Evolutionary conservation across 2,797 vertebrate species (phyloP), one percentile per base, ranked within the genome.

Genomic region (Galagoides demidoff): DNA sequence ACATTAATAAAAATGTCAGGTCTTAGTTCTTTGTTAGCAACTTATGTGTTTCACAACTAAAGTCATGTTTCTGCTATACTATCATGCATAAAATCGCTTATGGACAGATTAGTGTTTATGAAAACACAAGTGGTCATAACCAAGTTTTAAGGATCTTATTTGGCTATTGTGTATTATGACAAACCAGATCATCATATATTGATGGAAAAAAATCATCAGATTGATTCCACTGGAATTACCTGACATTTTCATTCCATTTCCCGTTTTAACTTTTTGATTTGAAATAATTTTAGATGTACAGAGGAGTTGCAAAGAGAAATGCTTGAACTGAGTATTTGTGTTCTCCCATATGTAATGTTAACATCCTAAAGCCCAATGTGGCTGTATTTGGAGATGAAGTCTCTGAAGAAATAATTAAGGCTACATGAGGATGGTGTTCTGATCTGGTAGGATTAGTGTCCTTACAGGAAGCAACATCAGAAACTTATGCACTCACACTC

Each of bases 1-100:
- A 83, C 27, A 68, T 76, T 79, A 82, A 95, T 81, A 96, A 97
- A 97, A 95, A 63, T 13, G 20, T 84, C 66, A 45, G n/a, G 92
- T 93, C 19, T 91, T n/a, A 66, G 25, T 25, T 97, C 27, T 85
- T 97, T 95, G 73, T 85, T 89, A 84, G 55, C 45, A 85, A 85
- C 39, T 87, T 92, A 55, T 13, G 39, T 84, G 25, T 93, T 96
- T 91, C 86, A 64, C 68, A 95, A 73, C 66, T 77, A 88, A 84
- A 78, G 43, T 71, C 37, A 64, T 91, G 49, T 93, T 96, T 96
- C 78, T 89, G 20, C 45, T 95, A 76, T 93, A 96, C 55, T 84
- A 31, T 64, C 14, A 84, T 29, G 52, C 29, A 96, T 95, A 81
- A 89, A 94, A 95, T 64, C 34, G 85, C 52, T 71, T 96, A 70